phyloP scores from a whole-genome alignment of 1,140 invertebrate genomes.

The Drosophila mayri region DNA sequence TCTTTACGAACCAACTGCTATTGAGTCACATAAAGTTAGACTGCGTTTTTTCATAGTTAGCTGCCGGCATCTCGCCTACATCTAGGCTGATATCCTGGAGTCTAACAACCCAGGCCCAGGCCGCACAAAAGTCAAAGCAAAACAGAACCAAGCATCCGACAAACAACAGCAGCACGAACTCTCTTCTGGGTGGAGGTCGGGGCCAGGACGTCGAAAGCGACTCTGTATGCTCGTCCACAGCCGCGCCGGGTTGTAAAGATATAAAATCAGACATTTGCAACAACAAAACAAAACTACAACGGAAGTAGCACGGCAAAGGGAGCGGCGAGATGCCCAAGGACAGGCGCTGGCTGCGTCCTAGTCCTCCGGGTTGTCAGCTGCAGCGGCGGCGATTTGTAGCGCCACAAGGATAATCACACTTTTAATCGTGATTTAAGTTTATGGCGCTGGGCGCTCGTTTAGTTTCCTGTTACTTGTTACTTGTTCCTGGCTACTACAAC shows the following conservation, averaged over 20 bases:
- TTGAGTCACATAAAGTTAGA: slow-evolving; percentile 5
- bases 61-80: slow-evolving; percentile 17
- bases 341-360: slow-evolving; percentile 22
- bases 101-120: slow-evolving; percentile 24
- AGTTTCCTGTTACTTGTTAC: slow-evolving; percentile 72
- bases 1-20: slow-evolving; percentile 4
- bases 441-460: slow-evolving; percentile 81
- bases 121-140: slow-evolving; percentile 54
- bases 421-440: slow-evolving; percentile 85
- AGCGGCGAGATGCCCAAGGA: slow-evolving; percentile 4
- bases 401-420: slow-evolving; percentile 85
- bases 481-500: slow-evolving; percentile 34
- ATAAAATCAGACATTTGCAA: slow-evolving; percentile 80
- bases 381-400: slow-evolving; percentile 83
- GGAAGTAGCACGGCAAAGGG: slow-evolving; percentile 11
- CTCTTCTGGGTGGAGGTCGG: slow-evolving; percentile 15
- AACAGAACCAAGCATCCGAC: slow-evolving; percentile 31
- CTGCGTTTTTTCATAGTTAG: slow-evolving; percentile 7
- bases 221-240: slow-evolving; percentile 64
- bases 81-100: slow-evolving; percentile 35
- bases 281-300: slow-evolving; percentile 52
- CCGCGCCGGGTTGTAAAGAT: slow-evolving; percentile 79
- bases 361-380: slow-evolving; percentile 63
- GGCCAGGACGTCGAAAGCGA: slow-evolving; percentile 14
- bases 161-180: slow-evolving; percentile 24